These are phyloP conservation scores for Gobiocypris rarus DNA, from an alignment of 2,113 vertebrate genomes.

Conservation along the genomic window DNA sequence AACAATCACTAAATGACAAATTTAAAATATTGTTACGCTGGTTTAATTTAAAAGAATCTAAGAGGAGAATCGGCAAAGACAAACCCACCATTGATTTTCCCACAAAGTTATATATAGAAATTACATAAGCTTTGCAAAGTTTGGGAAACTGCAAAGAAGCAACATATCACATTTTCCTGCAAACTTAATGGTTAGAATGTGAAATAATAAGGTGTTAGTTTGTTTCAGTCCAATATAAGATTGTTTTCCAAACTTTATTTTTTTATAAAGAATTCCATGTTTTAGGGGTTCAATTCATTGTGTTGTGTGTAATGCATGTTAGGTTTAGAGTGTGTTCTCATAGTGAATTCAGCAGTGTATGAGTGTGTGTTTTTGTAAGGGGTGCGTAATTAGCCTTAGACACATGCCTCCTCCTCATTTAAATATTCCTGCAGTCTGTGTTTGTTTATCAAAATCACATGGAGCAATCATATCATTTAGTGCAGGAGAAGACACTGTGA, in stretches of 20 bases:
- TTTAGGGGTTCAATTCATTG: background rate
- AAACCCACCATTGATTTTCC: background rate
- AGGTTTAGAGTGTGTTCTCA: background rate
- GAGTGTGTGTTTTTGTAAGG: conserved; percentile 11
- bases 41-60: background rate
- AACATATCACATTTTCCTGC: background rate
- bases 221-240: background rate
- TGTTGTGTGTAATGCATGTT: background rate
- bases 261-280: no score
- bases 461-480: conserved; percentile 14
- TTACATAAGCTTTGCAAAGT: background rate
- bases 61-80: background rate
- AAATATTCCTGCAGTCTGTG: background rate
- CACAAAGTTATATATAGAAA: background rate
- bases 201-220: background rate
- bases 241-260: no score
- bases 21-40: background rate
- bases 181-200: background rate
- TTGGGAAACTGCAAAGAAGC: background rate
- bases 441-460: conserved; percentile 32
- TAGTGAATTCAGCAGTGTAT: background rate
- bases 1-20: no score
- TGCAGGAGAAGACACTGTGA: background rate
- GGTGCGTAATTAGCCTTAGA: background rate
- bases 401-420: background rate